These are phyloP conservation scores for Pachydiplax longipennis DNA, from an alignment of 2,888 invertebrate species.

Conservation along the genomic window DNA sequence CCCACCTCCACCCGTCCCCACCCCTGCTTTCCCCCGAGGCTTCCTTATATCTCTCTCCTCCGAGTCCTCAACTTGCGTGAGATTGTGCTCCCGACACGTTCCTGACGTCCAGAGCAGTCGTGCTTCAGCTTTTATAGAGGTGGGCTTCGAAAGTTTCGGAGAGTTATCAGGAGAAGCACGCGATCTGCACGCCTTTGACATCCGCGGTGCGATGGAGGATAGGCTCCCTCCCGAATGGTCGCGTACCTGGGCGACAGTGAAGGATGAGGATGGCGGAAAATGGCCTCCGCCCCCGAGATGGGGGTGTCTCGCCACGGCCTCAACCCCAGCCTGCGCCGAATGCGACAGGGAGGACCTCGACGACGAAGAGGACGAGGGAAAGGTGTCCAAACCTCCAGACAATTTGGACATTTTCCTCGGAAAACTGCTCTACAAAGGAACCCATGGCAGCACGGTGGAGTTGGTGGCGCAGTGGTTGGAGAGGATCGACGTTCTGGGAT, in stretches of 20 bases:
- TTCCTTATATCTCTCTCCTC: background rate
- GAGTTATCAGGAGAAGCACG: background rate
- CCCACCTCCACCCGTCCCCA: background rate
- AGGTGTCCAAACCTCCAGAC: background rate
- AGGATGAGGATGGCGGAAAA: background rate
- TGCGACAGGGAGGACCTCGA: background rate
- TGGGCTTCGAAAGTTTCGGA: background rate
- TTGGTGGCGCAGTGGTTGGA: slow-evolving; percentile 44
- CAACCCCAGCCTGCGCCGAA: background rate
- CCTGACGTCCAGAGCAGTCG: background rate
- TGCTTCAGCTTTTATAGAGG: background rate
- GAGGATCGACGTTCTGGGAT: slow-evolving; percentile 24
- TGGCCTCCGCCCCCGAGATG: background rate
- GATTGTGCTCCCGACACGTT: background rate
- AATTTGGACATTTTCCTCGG: slow-evolving; percentile 19
- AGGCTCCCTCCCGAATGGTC: background rate
- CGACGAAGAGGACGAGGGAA: background rate
- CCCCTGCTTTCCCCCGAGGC: background rate
- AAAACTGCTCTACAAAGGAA: slow-evolving; percentile 32
- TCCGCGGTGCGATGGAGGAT: background rate
- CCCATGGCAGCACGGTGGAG: slow-evolving; percentile 30
- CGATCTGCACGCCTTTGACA: background rate
- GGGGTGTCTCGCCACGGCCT: background rate
- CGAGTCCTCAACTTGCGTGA: background rate
- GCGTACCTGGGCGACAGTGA: background rate